Conservation (phyloP, 2,797 vertebrate genomes). For the Alectoris magna region DNA sequence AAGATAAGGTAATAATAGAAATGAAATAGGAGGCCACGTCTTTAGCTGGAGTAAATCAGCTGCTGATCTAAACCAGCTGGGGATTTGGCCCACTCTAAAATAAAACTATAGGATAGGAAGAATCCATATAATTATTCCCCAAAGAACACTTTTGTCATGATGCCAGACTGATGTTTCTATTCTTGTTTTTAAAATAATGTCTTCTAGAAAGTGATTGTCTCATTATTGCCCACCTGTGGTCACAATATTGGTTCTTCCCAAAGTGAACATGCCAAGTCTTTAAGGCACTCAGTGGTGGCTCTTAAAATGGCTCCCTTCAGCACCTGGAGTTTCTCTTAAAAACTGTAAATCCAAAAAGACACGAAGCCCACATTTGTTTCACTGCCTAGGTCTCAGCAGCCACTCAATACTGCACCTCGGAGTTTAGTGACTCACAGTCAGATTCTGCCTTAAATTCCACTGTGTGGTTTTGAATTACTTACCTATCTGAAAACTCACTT, state of each 20-base stretch:
- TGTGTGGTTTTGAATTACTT: neutral
- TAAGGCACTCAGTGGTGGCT: constrained; percentile 29
- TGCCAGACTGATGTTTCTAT: constrained; percentile 72
- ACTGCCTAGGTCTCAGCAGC: neutral
- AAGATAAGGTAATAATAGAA: constrained; percentile 73
- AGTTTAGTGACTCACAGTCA: accelerated
- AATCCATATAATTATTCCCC: constrained; percentile 70
- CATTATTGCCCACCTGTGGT: constrained; percentile 71
- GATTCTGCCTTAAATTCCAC: neutral
- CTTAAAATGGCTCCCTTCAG: constrained; percentile 52
- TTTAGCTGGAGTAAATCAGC: constrained; percentile 72
- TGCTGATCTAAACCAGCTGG: constrained; percentile 70
- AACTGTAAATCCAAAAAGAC: constrained; percentile 29
- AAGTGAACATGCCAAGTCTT: constrained; percentile 51
- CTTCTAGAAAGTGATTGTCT: constrained; percentile 67
- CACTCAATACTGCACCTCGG: accelerated
- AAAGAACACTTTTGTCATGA: constrained; percentile 62
- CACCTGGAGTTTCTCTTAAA: constrained; percentile 59
- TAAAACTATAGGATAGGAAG: constrained; percentile 66
- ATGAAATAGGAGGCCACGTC: constrained; percentile 65
- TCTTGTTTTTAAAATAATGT: constrained; percentile 70
- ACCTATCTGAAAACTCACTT: neutral
- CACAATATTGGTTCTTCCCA: constrained; percentile 55
- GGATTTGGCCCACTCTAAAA: constrained; percentile 69
- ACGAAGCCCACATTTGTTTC: neutral